Conservation (phyloP, 2,113 vertebrate genomes). For the Tetrao urogallus region DNA sequence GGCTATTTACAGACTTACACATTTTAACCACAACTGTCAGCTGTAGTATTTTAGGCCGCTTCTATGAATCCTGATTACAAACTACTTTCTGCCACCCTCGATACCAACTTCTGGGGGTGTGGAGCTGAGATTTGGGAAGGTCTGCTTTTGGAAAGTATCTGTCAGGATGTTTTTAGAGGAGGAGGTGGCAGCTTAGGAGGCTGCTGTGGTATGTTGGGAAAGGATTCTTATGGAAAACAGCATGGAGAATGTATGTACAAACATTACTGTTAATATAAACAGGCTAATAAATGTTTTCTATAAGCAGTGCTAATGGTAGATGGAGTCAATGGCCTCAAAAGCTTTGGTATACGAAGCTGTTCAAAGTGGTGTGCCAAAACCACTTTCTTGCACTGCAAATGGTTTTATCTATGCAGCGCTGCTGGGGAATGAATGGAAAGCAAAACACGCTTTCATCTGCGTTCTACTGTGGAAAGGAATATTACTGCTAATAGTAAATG, state of each 20-base stretch:
- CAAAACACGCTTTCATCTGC: rapidly evolving
- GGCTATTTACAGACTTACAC: background rate
- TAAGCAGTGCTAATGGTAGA: rapidly evolving
- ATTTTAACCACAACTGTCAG: background rate
- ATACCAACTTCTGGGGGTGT: background rate
- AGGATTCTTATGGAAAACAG: background rate
- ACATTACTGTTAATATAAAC: background rate
- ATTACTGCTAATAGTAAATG: background rate
- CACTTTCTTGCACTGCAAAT: background rate
- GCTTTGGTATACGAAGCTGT: background rate
- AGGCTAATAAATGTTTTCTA: background rate
- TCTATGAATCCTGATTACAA: background rate
- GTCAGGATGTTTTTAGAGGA: background rate
- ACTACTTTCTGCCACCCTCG: background rate
- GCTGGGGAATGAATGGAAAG: background rate
- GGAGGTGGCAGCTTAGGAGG: background rate
- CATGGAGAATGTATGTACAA: background rate
- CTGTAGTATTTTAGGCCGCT: background rate
- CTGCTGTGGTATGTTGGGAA: background rate
- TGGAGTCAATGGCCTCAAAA: background rate
- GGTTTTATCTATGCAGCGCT: background rate
- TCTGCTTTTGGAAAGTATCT: background rate
- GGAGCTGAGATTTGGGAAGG: background rate
- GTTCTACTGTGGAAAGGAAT: background rate
- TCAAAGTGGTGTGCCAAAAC: background rate